These are phyloP conservation scores for Pandemis cinnamomeana DNA, from an alignment of 2,888 invertebrate species.

Conservation along the genomic window DNA sequence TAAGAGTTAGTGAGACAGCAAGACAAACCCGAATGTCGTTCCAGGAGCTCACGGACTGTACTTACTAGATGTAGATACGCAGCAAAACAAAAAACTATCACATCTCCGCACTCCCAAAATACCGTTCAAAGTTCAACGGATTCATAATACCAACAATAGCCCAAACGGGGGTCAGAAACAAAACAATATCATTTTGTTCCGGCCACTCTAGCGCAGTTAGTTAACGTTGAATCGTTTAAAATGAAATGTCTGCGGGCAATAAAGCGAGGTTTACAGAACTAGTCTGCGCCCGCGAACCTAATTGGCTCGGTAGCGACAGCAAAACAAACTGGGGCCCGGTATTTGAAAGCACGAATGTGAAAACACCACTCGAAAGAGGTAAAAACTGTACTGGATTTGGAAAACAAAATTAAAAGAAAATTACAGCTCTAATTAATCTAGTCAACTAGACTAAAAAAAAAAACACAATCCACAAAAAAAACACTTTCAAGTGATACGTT, in stretches of 20 bases:
- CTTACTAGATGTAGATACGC: neutral
- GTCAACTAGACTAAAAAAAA: too few species aligned
- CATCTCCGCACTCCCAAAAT: neutral
- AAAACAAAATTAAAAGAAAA: too few species aligned
- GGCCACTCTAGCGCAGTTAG: constrained; percentile 33
- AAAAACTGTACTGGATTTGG: too few species aligned
- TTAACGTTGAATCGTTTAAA: constrained; percentile 30
- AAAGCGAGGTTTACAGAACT: constrained; percentile 65
- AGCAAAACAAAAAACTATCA: neutral
- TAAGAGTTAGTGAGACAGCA: too few species aligned
- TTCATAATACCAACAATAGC: constrained; percentile 7
- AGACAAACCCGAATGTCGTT: too few species aligned
- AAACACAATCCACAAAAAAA: too few species aligned
- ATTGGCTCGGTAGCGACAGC: constrained; percentile 71
- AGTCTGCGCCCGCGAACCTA: constrained; percentile 76
- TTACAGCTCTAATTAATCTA: too few species aligned
- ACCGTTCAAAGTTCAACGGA: constrained; percentile 10
- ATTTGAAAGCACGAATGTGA: too few species aligned
- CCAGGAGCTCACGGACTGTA: too few species aligned
- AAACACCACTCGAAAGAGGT: too few species aligned
- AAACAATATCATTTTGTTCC: constrained; percentile 40
- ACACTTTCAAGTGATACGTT: too few species aligned
- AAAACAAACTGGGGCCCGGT: constrained; percentile 49
- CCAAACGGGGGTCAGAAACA: constrained; percentile 26
- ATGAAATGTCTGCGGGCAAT: constrained; percentile 37